Conservation (phyloP, 2,113 vertebrate genomes). For the Nestor notabilis region DNA sequence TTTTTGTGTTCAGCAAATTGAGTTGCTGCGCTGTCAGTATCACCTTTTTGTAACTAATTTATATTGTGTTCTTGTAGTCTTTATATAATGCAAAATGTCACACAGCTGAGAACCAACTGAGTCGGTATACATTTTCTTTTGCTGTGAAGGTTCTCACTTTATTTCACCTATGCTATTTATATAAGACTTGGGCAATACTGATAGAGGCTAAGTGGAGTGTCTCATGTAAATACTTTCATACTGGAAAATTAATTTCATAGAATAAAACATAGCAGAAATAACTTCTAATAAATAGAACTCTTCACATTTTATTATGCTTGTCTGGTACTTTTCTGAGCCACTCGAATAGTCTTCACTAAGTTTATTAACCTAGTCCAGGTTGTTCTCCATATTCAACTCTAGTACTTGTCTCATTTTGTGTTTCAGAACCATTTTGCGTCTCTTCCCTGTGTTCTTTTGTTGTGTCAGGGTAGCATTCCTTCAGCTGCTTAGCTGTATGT, state of each 20-base stretch:
- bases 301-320: constrained; percentile 5
- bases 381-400: background rate
- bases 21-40: constrained; percentile 64
- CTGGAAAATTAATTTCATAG: constrained; percentile 62
- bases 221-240: constrained; percentile 73
- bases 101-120: constrained; percentile 10
- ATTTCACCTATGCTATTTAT: constrained; percentile 52
- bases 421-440: background rate
- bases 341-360: background rate
- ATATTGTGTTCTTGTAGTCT: constrained; percentile 72
- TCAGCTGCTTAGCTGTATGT: background rate
- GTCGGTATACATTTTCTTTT: constrained; percentile 38
- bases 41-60: constrained; percentile 68
- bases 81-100: constrained; percentile 44
- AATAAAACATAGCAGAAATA: constrained; percentile 47
- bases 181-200: constrained; percentile 30
- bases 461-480: background rate
- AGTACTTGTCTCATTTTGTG: background rate
- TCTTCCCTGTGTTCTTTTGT: background rate
- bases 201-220: constrained; percentile 46
- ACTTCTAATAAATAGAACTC: constrained; percentile 56
- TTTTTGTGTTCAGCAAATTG: constrained; percentile 67
- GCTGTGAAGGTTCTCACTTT: constrained; percentile 47
- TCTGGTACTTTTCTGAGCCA: background rate
- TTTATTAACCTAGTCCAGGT: background rate